Evolutionary conservation across 2,888 invertebrate species (phyloP).

Genomic region (Camptogramma bilineatum): DNA sequence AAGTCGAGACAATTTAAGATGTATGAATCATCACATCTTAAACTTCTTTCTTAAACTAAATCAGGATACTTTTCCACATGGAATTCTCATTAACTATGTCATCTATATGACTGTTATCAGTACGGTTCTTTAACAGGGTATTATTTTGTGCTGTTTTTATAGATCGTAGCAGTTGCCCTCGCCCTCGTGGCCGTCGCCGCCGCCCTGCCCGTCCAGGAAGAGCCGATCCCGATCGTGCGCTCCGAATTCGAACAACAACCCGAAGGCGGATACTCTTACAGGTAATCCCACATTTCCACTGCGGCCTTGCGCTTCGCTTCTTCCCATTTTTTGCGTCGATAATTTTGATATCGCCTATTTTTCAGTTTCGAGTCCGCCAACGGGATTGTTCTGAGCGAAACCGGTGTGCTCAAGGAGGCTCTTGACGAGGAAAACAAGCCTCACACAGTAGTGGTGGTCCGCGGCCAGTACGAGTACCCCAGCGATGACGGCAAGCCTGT

Average conservation of each 20-base stretch:
- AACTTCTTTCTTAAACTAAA: too few species aligned
- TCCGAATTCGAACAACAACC: conserved; percentile 14
- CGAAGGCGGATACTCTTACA: conserved; percentile 26
- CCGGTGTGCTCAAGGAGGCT: conserved; percentile 72
- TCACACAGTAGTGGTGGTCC: conserved; percentile 82
- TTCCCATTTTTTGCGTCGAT: background rate
- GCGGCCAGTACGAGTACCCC: conserved; percentile 86
- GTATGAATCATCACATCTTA: too few species aligned
- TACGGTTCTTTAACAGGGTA: too few species aligned
- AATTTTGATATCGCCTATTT: background rate
- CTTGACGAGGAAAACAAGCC: conserved; percentile 86
- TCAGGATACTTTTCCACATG: too few species aligned
- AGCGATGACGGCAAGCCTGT: conserved; percentile 84
- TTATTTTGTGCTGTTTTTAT: conserved; percentile 6
- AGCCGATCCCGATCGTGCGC: conserved; percentile 16
- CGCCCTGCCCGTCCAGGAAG: conserved; percentile 35
- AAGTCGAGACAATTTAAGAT: too few species aligned
- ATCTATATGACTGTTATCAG: too few species aligned
- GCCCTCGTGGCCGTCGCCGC: conserved; percentile 69
- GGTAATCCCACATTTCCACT: conserved; percentile 10
- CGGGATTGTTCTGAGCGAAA: conserved; percentile 80
- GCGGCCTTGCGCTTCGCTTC: background rate
- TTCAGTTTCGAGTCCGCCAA: conserved; percentile 79
- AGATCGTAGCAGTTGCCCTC: conserved; percentile 58
- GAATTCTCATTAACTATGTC: too few species aligned